Conservation (phyloP, 2,888 invertebrate genomes). For the Caenorhabditis wallacei region DNA sequence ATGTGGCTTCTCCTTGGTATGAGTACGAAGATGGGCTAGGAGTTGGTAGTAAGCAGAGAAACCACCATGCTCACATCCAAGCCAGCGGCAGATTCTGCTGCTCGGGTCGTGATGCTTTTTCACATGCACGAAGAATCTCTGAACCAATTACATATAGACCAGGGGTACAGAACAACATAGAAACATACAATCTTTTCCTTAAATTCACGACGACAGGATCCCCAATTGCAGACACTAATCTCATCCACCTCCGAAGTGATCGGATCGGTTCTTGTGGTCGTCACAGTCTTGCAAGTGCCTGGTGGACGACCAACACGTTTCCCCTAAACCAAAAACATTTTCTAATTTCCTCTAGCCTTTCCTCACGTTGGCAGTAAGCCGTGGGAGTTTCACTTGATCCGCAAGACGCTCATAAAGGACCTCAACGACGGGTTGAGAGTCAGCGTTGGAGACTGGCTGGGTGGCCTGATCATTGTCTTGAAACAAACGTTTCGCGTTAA, state of each 20-base stretch:
- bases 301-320: conserved; percentile 69
- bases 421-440: no score
- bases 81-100: conserved; percentile 48
- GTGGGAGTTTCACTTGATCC: neutral
- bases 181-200: no score
- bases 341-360: neutral
- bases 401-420: neutral
- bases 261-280: neutral
- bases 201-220: neutral
- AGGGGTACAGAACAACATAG: neutral
- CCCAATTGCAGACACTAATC: neutral
- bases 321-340: conserved; percentile 58
- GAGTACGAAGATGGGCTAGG: conserved; percentile 97
- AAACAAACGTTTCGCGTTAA: neutral
- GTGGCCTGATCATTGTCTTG: neutral
- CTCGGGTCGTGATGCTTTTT: conserved; percentile 37
- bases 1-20: conserved; percentile 98
- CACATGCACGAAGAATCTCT: conserved; percentile 69
- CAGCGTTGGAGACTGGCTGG: neutral
- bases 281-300: conserved; percentile 55
- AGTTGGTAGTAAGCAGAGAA: conserved; percentile 98
- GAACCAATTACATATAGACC: neutral
- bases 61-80: conserved; percentile 56
- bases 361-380: conserved; percentile 35
- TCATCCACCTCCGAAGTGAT: neutral